Percentiles rank a stretch among this genome's conserved stretches.
Evolutionary conservation across 2,113 vertebrate genomes (phyloP).

Genomic region (Ceyx cyanopectus): DNA sequence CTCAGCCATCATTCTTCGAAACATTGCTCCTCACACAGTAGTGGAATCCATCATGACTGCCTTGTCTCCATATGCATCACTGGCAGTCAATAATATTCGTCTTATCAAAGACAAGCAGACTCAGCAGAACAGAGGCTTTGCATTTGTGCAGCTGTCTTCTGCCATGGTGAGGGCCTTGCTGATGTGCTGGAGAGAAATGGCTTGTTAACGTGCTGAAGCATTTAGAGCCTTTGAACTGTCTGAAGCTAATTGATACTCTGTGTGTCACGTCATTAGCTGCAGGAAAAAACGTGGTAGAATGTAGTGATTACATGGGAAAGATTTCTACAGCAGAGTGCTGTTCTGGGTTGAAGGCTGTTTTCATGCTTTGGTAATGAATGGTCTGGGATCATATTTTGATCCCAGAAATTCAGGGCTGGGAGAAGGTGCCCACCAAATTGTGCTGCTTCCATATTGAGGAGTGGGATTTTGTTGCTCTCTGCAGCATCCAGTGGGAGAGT

Average conservation of each 20-base stretch:
- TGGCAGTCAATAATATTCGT: conserved; percentile 94
- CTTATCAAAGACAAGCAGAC: conserved; percentile 99
- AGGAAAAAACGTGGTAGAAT: not conserved
- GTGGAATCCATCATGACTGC: conserved; percentile 95
- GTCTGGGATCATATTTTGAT: not conserved
- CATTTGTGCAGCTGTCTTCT: conserved; percentile 96
- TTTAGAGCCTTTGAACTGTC: not conserved
- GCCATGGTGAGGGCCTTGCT: conserved; percentile 85
- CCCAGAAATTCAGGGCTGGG: not conserved
- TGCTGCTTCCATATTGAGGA: not conserved
- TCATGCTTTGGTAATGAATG: not conserved
- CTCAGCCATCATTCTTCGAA: conserved; percentile 95
- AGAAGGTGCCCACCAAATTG: not conserved
- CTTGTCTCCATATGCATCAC: conserved; percentile 93
- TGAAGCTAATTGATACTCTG: not conserved
- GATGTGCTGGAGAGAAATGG: not conserved
- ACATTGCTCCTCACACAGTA: conserved; percentile 92
- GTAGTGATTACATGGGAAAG: not conserved
- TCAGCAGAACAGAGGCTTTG: conserved; percentile 96
- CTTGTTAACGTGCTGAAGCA: not conserved
- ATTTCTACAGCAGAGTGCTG: not conserved
- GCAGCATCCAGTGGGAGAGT: not conserved
- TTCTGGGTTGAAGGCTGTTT: not conserved
- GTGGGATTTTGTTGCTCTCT: not conserved
- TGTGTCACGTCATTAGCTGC: not conserved